Base-by-base conservation (phyloP, 2,888 invertebrate genomes). In the Eilema depressum region DNA sequence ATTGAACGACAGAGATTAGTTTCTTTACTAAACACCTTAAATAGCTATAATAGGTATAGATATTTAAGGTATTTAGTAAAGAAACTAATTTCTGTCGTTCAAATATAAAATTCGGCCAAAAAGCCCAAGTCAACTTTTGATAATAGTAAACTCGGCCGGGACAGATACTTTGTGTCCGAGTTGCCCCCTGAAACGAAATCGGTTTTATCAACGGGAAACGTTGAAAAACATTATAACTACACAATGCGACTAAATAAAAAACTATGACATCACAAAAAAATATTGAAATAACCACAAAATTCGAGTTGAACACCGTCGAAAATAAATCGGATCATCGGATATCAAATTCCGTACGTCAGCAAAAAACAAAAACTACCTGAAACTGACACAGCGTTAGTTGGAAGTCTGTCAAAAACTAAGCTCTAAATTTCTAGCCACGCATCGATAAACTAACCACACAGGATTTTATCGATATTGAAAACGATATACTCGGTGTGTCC, bases 321-420 rank as follows among this genome's bases (percentile, higher is more conserved):
- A 81, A 53, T 74, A 81, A 83, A 80, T 74, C 72, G 63, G 74
- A 71, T 76, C 78, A 80, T 81, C 75, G 74, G 78, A 80, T 80
- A 73, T 74, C 62, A 63, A 70, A 63, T 77, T 81, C 73, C 69
- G 33, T 74, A 61, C 57, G 70, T 73, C 67, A 60, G 70, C 64
- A 74, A 79, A 75, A 63, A 74, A 82, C 70, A 62, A 30, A 23
- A 17, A 20, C 53, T n/a, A 53, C 7, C 53, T 69, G 71, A 68
- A 75, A 77, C 77, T 71, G 71, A 81, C 70, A 81, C 73, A 81
- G 66, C 72, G 78, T 76, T 76, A 77, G 81, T 70, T 41, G 70
- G 74, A 70, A 78, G 78, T 69, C 71, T 69, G 69, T 77, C 75
- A 78, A 81, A 80, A 73, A 69, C 71, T 65, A 69, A 68, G 77